Evolutionary conservation across 64 coral and sea anemone species (phyloP).

Genomic region (Pocillopora damicornis): DNA sequence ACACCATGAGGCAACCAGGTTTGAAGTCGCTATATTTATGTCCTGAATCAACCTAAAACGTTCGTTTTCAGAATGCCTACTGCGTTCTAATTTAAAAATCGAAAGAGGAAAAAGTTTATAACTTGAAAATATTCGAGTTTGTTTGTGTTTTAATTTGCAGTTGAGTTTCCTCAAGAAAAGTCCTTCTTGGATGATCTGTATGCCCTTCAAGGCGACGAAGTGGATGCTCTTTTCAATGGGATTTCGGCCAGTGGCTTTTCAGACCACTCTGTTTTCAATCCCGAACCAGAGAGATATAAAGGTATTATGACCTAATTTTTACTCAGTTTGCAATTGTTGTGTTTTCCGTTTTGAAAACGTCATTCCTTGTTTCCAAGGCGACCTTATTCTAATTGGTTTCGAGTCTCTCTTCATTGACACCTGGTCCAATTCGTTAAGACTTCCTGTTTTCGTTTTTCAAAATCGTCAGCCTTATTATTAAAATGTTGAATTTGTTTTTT

Average conservation of each 20-base stretch:
- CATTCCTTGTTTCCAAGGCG: background rate
- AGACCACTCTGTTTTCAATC: background rate
- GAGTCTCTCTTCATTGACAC: background rate
- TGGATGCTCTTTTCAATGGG: slow-evolving; percentile 19
- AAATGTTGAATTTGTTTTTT: no score
- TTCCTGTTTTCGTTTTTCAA: background rate
- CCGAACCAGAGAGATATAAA: background rate
- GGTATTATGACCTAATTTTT: background rate
- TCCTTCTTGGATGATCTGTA: slow-evolving; percentile 23
- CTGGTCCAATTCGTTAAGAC: background rate
- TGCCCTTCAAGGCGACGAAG: background rate
- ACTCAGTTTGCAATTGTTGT: background rate
- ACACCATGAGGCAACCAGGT: background rate
- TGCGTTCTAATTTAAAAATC: background rate
- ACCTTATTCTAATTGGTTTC: background rate
- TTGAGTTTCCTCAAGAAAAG: background rate
- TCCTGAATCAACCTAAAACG: background rate
- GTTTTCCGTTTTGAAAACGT: background rate
- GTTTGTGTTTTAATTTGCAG: background rate
- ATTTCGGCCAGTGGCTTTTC: background rate
- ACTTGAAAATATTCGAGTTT: background rate
- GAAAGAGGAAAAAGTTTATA: slow-evolving; percentile 24
- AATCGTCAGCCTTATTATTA: no score
- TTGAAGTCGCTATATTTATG: background rate
- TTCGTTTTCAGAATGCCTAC: background rate